Evolutionary conservation across 2,888 invertebrate species (phyloP).

Genomic region (Synanthedon andrenaeformis): DNA sequence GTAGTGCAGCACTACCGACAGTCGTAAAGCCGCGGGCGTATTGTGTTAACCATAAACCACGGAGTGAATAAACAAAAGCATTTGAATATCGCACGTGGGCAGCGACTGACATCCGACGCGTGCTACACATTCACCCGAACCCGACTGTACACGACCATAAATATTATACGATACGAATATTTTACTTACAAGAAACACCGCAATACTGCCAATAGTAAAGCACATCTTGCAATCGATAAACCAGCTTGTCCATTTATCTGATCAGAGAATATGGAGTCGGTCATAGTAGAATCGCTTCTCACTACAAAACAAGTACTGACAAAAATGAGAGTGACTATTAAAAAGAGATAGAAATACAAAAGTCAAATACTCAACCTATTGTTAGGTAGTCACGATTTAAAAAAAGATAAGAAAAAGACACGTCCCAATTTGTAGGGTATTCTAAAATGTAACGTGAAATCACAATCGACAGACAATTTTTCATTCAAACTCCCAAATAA

Average conservation of each 20-base stretch:
- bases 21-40: conserved; percentile 18
- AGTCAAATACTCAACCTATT: not conserved
- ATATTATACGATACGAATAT: conserved; percentile 26
- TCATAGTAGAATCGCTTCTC: too few relatives aligned
- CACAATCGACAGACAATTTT: conserved; percentile 46
- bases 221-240: conserved; percentile 20
- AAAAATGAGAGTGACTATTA: too few relatives aligned
- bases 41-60: conserved; percentile 39
- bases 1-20: not conserved
- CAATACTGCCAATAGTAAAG: conserved; percentile 17
- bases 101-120: conserved; percentile 36
- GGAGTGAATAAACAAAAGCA: conserved; percentile 45
- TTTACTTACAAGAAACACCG: conserved; percentile 24
- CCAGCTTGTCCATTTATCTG: conserved; percentile 1
- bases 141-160: conserved; percentile 37
- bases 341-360: not conserved
- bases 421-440: not conserved
- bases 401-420: not conserved
- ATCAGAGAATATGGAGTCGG: too few relatives aligned
- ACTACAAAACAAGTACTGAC: too few relatives aligned
- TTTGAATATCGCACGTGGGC: conserved; percentile 57
- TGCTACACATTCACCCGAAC: conserved; percentile 39
- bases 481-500: conserved; percentile 57
- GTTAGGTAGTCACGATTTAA: not conserved
- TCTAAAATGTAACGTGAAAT: not conserved